A percentile compares a stretch with the other conserved stretches of the same genome.
Evolutionary conservation across 2,113 vertebrate genomes (phyloP).

Genomic region (Dendrocopos noguchii): DNA sequence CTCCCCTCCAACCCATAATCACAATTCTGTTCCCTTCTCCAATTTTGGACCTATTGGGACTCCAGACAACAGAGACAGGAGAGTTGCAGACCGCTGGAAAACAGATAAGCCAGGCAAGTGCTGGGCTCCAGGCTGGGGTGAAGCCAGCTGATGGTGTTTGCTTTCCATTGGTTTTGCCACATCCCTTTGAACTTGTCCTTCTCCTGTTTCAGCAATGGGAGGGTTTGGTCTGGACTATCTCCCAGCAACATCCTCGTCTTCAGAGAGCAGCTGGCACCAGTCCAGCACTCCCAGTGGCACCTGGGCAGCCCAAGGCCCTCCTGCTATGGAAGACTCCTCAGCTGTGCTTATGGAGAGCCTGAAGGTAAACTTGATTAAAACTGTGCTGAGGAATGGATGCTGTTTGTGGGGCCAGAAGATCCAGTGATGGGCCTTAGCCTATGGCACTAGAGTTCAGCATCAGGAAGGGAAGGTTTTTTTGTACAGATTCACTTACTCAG

Average conservation of each 20-base stretch:
- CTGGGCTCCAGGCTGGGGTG: neutral
- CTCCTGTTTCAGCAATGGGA: constrained; percentile 78
- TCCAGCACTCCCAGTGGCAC: constrained; percentile 78
- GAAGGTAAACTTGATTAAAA: constrained; percentile 80
- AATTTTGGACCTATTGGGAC: constrained; percentile 97
- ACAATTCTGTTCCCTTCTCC: constrained; percentile 90
- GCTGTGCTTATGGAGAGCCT: constrained; percentile 95
- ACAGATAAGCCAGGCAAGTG: constrained; percentile 90
- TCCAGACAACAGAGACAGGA: constrained; percentile 92
- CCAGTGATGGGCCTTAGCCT: neutral
- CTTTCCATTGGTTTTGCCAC: neutral
- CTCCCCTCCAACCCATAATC: constrained; percentile 96
- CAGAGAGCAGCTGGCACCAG: constrained; percentile 94
- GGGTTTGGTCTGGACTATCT: constrained; percentile 95
- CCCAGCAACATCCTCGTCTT: constrained; percentile 80
- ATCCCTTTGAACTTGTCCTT: neutral
- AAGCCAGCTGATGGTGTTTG: neutral
- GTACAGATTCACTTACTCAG: neutral
- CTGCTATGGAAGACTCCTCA: constrained; percentile 90
- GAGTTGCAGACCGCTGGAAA: constrained; percentile 93
- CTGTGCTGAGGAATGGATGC: neutral
- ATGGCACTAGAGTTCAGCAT: neutral
- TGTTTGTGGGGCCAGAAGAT: neutral
- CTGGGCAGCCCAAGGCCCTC: constrained; percentile 90
- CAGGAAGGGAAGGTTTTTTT: neutral